A percentile compares a stretch with the other conserved stretches of the same genome.
phyloP scores from a whole-genome alignment of 1,140 invertebrate species.

The Atopsyche davidsoni region DNA sequence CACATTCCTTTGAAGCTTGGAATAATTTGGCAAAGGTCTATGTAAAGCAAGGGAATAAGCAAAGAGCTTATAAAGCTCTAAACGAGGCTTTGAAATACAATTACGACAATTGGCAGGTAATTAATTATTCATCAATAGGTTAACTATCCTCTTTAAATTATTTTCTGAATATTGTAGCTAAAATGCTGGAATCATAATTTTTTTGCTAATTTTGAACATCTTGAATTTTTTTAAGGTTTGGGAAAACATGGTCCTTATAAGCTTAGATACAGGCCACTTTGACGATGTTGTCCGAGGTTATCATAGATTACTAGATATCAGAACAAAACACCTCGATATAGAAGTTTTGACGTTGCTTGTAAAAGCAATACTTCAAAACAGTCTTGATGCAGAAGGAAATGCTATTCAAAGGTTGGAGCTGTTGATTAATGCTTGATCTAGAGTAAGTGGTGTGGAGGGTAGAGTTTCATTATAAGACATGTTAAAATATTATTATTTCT shows the following conservation, averaged over 20 bases:
- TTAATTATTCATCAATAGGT: too few species aligned
- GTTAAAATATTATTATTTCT: too few species aligned
- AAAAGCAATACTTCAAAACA: conserved; percentile 60
- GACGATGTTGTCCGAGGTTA: conserved; percentile 77
- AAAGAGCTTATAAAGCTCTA: conserved; percentile 72
- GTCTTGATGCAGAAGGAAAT: conserved; percentile 52
- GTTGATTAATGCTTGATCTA: conserved; percentile 7
- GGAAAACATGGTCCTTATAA: conserved; percentile 89
- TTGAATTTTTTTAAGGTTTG: conserved; percentile 55
- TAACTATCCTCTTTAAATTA: too few species aligned
- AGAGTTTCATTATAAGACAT: too few species aligned
- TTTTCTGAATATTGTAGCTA: too few species aligned
- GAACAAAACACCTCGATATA: conserved; percentile 71
- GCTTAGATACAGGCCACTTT: conserved; percentile 68
- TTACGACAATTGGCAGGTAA: conserved; percentile 86
- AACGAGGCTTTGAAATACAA: conserved; percentile 90
- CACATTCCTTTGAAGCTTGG: conserved; percentile 92
- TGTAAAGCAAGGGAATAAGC: conserved; percentile 79
- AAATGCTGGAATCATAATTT: background rate
- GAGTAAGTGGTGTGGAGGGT: too few species aligned
- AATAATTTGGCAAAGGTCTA: conserved; percentile 95
- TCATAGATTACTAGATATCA: conserved; percentile 78
- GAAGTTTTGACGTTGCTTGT: conserved; percentile 73
- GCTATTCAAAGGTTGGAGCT: conserved; percentile 41
- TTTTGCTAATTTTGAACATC: background rate